phyloP scores from a whole-genome alignment of 2,113 vertebrate genomes.

The Amblyornis subalaris region DNA sequence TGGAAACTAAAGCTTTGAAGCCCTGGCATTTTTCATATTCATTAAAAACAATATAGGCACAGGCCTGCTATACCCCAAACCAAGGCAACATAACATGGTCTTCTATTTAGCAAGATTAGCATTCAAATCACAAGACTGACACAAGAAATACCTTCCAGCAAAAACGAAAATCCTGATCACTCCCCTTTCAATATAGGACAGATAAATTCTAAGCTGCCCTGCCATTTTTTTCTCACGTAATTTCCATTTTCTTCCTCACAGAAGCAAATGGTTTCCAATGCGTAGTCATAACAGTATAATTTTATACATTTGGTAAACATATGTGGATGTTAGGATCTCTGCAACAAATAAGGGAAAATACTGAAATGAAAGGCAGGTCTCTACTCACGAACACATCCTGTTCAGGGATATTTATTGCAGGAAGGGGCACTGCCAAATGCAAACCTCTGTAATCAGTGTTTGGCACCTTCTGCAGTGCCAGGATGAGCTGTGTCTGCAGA shows the following conservation, averaged over 20 bases:
- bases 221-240: neutral
- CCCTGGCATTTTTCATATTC: neutral
- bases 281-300: neutral
- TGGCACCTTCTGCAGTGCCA: neutral
- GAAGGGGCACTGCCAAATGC: neutral
- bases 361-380: neutral
- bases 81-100: neutral
- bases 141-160: neutral
- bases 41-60: neutral
- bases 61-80: neutral
- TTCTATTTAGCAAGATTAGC: neutral
- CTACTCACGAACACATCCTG: neutral
- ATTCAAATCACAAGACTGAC: neutral
- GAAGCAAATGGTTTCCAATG: neutral
- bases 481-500: neutral
- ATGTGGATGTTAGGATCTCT: neutral
- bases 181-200: neutral
- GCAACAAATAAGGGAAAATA: neutral
- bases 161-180: neutral
- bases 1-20: neutral
- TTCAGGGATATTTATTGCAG: neutral
- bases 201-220: neutral
- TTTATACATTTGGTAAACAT: neutral
- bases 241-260: neutral
- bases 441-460: neutral